phyloP scores from a whole-genome alignment of 92 coral and sea anemone genomes.

The Meandrina meandrites region DNA sequence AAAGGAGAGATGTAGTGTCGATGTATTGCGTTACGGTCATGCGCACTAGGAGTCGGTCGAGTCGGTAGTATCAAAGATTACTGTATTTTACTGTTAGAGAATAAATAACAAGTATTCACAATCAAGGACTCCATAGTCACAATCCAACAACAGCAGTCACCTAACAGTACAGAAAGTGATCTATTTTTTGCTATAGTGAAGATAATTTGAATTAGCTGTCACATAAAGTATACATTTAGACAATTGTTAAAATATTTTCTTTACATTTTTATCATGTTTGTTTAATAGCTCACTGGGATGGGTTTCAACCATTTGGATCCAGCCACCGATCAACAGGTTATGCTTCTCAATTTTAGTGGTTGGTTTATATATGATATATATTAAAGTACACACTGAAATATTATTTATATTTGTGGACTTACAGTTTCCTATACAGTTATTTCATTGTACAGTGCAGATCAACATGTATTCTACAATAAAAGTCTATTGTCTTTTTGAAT shows the following conservation, averaged over 20 bases:
- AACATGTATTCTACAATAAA: background rate
- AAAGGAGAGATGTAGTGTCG: conserved; percentile 7
- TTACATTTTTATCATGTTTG: background rate
- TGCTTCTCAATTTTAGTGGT: background rate
- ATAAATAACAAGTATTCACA: no score
- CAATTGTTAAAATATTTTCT: background rate
- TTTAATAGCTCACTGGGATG: conserved; percentile 16
- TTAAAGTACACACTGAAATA: background rate
- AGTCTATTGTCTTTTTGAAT: background rate
- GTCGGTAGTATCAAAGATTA: no score
- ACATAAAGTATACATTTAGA: no score
- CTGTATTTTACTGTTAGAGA: no score
- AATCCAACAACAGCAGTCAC: no score
- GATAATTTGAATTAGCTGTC: no score
- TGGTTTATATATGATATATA: background rate
- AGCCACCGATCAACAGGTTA: conserved; percentile 26
- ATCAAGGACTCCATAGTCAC: no score
- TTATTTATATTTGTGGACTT: background rate
- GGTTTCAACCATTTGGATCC: conserved; percentile 26
- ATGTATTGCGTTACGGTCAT: background rate
- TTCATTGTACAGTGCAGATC: background rate
- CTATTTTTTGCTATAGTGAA: background rate
- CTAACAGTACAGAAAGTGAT: no score
- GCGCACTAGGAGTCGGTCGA: background rate
- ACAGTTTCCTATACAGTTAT: background rate